Conservation (phyloP, 2,797 vertebrate species). For the Nothura maculosa region DNA sequence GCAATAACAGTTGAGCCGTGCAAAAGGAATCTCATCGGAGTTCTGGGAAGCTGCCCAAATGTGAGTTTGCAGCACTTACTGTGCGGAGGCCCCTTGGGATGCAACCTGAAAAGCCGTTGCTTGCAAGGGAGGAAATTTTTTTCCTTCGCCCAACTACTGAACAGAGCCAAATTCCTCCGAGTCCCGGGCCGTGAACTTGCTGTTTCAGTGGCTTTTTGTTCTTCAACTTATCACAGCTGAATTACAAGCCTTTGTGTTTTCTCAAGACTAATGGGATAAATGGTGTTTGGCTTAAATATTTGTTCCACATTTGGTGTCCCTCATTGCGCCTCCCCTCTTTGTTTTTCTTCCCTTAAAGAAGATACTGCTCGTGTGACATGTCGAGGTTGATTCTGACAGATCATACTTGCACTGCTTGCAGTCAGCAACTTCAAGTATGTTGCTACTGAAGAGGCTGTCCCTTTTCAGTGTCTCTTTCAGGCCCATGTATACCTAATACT, state of each 20-base stretch:
- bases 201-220: neutral
- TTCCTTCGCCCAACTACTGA: neutral
- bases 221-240: neutral
- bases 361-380: fast-evolving
- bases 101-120: neutral
- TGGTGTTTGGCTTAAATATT: neutral
- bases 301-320: neutral
- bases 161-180: neutral
- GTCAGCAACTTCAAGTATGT: neutral
- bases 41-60: neutral
- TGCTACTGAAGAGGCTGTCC: neutral
- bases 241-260: neutral
- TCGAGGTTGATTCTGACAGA: neutral
- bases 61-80: neutral
- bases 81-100: fast-evolving
- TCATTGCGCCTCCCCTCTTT: no score
- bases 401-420: neutral
- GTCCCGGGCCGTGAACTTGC: neutral
- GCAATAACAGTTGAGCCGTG: neutral
- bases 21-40: neutral
- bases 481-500: fast-evolving
- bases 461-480: neutral
- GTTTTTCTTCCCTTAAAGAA: neutral
- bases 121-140: neutral
- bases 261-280: neutral